A percentile compares a stretch with the other conserved stretches of the same genome.
Evolutionary conservation across 1,140 invertebrate species (phyloP).

Genomic region (Sipha flava): DNA sequence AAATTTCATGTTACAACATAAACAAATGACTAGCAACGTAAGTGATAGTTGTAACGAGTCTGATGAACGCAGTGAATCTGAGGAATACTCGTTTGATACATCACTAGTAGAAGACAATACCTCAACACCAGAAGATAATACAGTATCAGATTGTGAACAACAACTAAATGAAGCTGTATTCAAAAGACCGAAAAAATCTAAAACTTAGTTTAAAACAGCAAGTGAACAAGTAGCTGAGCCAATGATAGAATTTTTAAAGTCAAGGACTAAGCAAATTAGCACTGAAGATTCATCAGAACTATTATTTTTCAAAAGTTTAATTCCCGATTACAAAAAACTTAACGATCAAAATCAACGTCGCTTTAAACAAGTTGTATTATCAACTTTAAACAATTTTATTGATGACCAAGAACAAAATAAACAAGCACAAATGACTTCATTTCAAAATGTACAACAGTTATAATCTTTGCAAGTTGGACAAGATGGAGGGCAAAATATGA

Average conservation of each 20-base stretch:
- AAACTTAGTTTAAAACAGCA: not conserved
- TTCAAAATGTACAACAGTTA: not conserved
- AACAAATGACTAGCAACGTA: not conserved
- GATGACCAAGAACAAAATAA: not conserved
- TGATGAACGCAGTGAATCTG: not conserved
- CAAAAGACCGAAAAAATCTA: not conserved
- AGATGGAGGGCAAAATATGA: not conserved
- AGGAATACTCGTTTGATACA: not conserved
- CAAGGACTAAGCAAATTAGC: not conserved
- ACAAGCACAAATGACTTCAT: not conserved
- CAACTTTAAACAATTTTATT: not conserved
- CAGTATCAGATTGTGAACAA: not conserved
- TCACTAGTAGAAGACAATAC: not conserved
- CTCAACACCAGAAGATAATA: not conserved
- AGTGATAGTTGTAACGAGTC: not conserved
- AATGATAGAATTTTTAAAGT: not conserved
- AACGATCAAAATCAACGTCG: not conserved
- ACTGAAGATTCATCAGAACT: not conserved
- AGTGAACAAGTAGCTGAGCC: not conserved
- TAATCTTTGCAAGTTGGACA: not conserved
- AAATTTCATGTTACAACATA: not conserved
- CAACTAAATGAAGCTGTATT: not conserved
- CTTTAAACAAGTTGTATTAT: not conserved
- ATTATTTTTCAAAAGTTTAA: not conserved
- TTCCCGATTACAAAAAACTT: not conserved